Conservation (phyloP, 30 jellyfish, hydroid and myxozoan genomes). For the Morbakka virulenta region DNA sequence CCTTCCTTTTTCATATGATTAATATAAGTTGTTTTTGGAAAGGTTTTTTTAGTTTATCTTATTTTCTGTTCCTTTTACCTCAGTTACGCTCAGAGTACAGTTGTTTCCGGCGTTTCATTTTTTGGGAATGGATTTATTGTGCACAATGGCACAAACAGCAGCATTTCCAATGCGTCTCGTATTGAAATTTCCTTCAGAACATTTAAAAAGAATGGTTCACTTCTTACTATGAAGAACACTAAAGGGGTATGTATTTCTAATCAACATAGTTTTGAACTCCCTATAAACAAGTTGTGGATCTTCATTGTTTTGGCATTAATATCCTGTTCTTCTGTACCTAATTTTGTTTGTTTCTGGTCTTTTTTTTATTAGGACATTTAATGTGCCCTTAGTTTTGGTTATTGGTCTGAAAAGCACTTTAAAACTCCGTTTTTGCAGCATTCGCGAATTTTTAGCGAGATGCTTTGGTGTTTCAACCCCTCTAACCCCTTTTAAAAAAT, state of each 20-base stretch:
- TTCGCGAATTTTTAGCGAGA: too few relatives aligned
- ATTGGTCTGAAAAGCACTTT: too few relatives aligned
- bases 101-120: slow-evolving; percentile 60
- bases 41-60: background rate
- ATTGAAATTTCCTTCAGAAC: slow-evolving; percentile 61
- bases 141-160: slow-evolving; percentile 54
- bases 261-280: background rate
- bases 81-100: background rate
- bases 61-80: background rate
- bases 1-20: too few relatives aligned
- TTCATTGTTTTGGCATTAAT: too few relatives aligned
- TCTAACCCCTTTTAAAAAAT: too few relatives aligned
- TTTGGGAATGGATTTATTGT: slow-evolving; percentile 63
- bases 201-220: slow-evolving; percentile 56
- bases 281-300: too few relatives aligned
- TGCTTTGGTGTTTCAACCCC: too few relatives aligned
- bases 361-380: too few relatives aligned
- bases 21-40: background rate
- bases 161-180: slow-evolving; percentile 51
- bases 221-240: slow-evolving; percentile 46
- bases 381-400: too few relatives aligned
- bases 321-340: too few relatives aligned
- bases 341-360: too few relatives aligned
- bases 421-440: too few relatives aligned
- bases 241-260: slow-evolving; percentile 18